Conservation (phyloP, 2,797 vertebrate species). For the Leucoraja ocellata region DNA sequence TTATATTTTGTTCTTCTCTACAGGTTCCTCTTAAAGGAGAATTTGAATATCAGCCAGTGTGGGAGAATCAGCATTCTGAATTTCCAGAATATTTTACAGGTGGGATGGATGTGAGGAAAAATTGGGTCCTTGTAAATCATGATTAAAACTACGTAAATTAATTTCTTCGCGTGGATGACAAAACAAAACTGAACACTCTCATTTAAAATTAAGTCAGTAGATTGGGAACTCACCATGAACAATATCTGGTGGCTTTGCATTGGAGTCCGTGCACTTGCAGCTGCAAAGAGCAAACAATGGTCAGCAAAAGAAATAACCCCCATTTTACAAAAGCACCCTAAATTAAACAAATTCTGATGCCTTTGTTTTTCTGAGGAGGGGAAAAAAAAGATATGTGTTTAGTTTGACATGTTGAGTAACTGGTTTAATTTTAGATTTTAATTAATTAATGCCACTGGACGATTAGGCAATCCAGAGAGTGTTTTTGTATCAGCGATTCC, state of each 20-base stretch:
- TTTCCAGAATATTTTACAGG: background rate
- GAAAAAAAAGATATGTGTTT: background rate
- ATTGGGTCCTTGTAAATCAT: background rate
- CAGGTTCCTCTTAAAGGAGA: background rate
- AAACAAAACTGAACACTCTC: background rate
- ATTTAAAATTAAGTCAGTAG: background rate
- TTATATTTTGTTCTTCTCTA: background rate
- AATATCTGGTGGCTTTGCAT: background rate
- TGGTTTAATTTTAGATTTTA: constrained; percentile 29
- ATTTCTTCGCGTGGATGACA: background rate
- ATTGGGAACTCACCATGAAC: background rate
- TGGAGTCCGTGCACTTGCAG: background rate
- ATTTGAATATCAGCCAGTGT: background rate
- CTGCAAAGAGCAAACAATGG: background rate
- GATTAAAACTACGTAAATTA: background rate
- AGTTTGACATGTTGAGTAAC: background rate
- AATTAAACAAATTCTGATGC: background rate
- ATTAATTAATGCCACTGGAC: constrained; percentile 2
- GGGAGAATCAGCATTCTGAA: background rate
- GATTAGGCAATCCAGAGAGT: background rate
- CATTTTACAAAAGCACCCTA: background rate
- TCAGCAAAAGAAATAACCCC: background rate
- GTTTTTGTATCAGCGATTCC: constrained; percentile 18
- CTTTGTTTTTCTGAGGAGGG: background rate
- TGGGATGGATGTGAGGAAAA: no score